These are phyloP conservation scores for Chondrosia reniformis DNA, from an alignment of 37 sponge, comb jelly and placozoan species.

Conservation along the genomic window DNA sequence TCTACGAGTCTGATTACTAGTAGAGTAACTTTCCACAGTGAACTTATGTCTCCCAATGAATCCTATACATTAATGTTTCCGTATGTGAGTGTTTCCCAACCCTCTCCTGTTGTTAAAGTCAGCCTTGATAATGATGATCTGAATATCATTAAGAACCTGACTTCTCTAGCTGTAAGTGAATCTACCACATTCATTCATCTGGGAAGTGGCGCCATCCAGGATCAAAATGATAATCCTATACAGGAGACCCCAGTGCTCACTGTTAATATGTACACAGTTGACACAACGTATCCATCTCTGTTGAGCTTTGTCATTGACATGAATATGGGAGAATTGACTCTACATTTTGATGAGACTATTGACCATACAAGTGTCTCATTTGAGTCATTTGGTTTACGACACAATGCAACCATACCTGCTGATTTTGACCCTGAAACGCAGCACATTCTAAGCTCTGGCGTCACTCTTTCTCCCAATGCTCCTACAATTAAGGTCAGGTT, in stretches of 20 bases:
- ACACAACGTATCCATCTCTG: conserved; percentile 58
- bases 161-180: conserved; percentile 35
- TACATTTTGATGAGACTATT: conserved; percentile 79
- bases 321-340: conserved; percentile 55
- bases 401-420: conserved; percentile 54
- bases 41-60: conserved; percentile 1
- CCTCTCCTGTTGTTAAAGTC: conserved; percentile 37
- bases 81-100: conserved; percentile 44
- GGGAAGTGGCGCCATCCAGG: conserved; percentile 35
- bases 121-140: conserved; percentile 70
- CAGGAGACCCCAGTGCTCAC: neutral
- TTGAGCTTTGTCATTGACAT: conserved; percentile 69
- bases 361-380: conserved; percentile 31
- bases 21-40: conserved; percentile 48
- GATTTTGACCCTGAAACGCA: conserved; percentile 52
- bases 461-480: conserved; percentile 3
- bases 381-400: conserved; percentile 51
- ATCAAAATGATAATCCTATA: conserved; percentile 63
- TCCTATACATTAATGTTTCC: conserved; percentile 38
- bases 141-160: conserved; percentile 63
- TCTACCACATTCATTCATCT: conserved; percentile 46
- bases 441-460: conserved; percentile 54
- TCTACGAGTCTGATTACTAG: conserved; percentile 52
- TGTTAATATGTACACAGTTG: conserved; percentile 25
- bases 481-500: conserved; percentile 23